These are phyloP conservation scores for Eupsilia transversa DNA, from an alignment of 2,888 invertebrate genomes.

Conservation along the genomic window DNA sequence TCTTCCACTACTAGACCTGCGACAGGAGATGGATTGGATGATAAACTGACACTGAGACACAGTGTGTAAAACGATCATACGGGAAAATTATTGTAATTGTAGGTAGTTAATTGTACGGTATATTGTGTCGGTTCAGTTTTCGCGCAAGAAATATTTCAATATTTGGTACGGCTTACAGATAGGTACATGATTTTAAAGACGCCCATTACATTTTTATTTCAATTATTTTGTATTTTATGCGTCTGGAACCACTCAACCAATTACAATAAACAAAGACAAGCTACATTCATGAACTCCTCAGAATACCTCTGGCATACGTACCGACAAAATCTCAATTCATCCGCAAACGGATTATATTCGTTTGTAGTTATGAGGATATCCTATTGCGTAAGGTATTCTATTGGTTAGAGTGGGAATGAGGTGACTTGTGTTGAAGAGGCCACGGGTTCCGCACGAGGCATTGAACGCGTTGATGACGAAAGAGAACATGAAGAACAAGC, in stretches of 20 bases:
- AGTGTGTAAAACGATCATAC: neutral
- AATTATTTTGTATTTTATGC: neutral
- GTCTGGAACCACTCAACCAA: neutral
- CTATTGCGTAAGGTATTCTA: slow-evolving; percentile 50
- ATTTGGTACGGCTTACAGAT: too few relatives aligned
- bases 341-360: slow-evolving; percentile 8
- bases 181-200: neutral
- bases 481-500: too few relatives aligned
- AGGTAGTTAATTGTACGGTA: neutral
- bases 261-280: neutral
- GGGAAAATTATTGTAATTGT: neutral
- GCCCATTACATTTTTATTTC: neutral
- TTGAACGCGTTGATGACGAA: neutral
- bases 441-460: neutral
- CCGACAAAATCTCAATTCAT: slow-evolving; percentile 14
- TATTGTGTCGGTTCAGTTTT: too few relatives aligned
- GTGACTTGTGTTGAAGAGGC: neutral
- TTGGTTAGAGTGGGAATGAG: slow-evolving; percentile 28
- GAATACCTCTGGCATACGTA: neutral
- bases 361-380: slow-evolving; percentile 45
- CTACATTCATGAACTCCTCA: neutral
- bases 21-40: neutral
- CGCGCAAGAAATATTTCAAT: too few relatives aligned
- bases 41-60: neutral
- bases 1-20: neutral